Evolutionary conservation across 1,140 invertebrate genomes (phyloP), one percentile per base, ranked within the genome.

Genomic region (Cryptotermes secundus): DNA sequence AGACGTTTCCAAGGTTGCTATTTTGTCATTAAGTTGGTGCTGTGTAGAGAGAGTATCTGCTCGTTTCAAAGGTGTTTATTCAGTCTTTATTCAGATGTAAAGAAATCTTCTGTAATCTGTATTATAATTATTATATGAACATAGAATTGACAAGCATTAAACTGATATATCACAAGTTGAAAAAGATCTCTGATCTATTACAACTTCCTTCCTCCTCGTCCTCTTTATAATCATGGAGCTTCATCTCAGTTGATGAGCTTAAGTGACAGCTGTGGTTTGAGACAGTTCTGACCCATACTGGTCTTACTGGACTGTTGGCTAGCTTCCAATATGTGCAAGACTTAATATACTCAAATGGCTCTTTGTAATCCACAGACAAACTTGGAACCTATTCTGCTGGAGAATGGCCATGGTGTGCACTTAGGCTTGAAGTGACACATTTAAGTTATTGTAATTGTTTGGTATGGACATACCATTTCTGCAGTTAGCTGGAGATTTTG

Each of bases 121-220:
- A 83, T 83, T 83, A 53, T 83, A 81, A 81, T 81, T 81, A 81
- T 81, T 81, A 83, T 83, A 83, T 59, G 2, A 83, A 49, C 59
- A 72, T 83, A 83, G 53, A 72, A 34, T 34, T 59, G 42, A 72
- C 83, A 72, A 34, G 83, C 53, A 82, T 82, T 82, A 83, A 83
- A 83, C 53, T 83, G 72, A 83, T 83, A 65, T 83, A 83, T 83
- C 83, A 83, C 36, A 72, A 83, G 83, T 83, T 83, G 72, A 31
- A 83, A 83, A 34, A 35, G 16, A 34, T 9, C 14, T 83, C 14
- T 83, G 12, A 26, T 83, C 34, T 83, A 31, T 59, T 26, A 24
- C 26, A 19, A 34, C 34, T 19, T 81, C 34, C 4, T 24, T 19
- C 82, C 24, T 53, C 36, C 42, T 34, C 22, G 34, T 81, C 53